phyloP scores from a whole-genome alignment of 2,113 vertebrate species.

The Oreotrochilus melanogaster region DNA sequence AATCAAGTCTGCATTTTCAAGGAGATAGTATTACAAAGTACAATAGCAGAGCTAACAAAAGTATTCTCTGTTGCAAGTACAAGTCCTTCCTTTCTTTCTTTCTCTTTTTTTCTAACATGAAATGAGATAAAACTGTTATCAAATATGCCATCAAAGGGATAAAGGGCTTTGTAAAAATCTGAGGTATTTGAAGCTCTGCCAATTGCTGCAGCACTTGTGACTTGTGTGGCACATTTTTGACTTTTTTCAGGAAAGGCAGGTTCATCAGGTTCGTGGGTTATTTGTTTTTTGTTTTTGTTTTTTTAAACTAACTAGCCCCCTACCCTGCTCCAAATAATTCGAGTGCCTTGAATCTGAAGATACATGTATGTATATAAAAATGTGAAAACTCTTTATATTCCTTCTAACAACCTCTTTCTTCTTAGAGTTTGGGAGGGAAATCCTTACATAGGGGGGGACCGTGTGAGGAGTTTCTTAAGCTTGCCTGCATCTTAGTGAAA shows the following conservation, averaged over 20 bases:
- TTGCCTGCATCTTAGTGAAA: slow-evolving; percentile 17
- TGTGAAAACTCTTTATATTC: background rate
- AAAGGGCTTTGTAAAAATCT: slow-evolving; percentile 70
- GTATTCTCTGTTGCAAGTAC: slow-evolving; percentile 64
- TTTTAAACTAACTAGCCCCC: background rate
- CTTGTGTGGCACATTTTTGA: slow-evolving; percentile 64
- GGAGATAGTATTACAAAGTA: slow-evolving; percentile 54
- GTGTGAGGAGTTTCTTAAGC: slow-evolving; percentile 14
- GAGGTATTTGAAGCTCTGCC: slow-evolving; percentile 67
- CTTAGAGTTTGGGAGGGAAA: background rate
- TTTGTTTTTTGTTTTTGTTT: background rate
- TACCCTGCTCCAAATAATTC: background rate
- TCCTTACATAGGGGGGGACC: background rate
- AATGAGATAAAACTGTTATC: slow-evolving; percentile 76
- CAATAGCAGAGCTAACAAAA: slow-evolving; percentile 61
- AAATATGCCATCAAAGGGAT: slow-evolving; percentile 74
- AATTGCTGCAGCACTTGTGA: slow-evolving; percentile 32
- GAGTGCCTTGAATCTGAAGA: background rate
- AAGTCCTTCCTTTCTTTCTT: slow-evolving; percentile 4
- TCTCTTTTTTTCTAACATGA: background rate
- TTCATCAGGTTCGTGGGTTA: slow-evolving; percentile 16
- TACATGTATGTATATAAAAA: background rate
- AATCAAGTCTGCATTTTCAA: background rate
- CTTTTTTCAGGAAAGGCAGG: slow-evolving; percentile 34
- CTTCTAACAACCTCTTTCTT: background rate